Conservation (phyloP, 2,888 invertebrate species). For the Yponomeuta malinellus region DNA sequence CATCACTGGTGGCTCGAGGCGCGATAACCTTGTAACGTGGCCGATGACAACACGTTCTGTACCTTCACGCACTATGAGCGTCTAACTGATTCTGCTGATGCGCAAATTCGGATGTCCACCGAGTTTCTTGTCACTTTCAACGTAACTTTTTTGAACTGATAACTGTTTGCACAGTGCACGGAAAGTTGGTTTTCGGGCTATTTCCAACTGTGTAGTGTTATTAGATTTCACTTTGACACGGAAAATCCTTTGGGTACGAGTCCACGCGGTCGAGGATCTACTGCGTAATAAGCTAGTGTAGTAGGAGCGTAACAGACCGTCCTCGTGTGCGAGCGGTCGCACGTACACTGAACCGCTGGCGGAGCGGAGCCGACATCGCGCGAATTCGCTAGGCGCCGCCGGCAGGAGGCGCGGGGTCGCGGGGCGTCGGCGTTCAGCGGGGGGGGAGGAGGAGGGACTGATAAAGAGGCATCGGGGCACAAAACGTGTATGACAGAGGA, state of each 20-base stretch:
- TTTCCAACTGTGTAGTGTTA: slow-evolving; percentile 7
- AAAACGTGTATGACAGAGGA: slow-evolving; percentile 24
- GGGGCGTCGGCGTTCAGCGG: slow-evolving; percentile 33
- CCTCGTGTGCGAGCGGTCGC: slow-evolving; percentile 62
- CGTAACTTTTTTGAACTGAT: slow-evolving; percentile 62
- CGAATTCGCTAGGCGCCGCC: slow-evolving; percentile 62
- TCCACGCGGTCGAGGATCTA: slow-evolving; percentile 68
- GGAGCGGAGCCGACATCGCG: slow-evolving; percentile 60
- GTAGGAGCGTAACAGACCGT: slow-evolving; percentile 48
- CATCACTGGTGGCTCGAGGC: slow-evolving; percentile 70
- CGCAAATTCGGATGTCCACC: slow-evolving; percentile 44
- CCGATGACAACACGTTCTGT: slow-evolving; percentile 58
- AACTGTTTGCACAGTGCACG: slow-evolving; percentile 54
- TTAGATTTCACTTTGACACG: slow-evolving; percentile 13
- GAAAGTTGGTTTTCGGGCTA: not conserved
- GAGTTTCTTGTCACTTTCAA: slow-evolving; percentile 49
- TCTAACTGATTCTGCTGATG: slow-evolving; percentile 39
- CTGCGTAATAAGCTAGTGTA: slow-evolving; percentile 70
- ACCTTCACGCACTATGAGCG: slow-evolving; percentile 40
- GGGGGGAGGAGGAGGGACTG: slow-evolving; percentile 48
- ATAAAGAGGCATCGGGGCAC: slow-evolving; percentile 59
- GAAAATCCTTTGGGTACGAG: slow-evolving; percentile 23
- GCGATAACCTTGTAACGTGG: slow-evolving; percentile 75
- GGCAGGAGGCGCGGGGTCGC: slow-evolving; percentile 41
- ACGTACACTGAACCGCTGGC: slow-evolving; percentile 66